A percentile compares a stretch with the other conserved stretches of the same genome.
phyloP scores from a whole-genome alignment of 2,797 vertebrate species.

The Caiman crocodilus region DNA sequence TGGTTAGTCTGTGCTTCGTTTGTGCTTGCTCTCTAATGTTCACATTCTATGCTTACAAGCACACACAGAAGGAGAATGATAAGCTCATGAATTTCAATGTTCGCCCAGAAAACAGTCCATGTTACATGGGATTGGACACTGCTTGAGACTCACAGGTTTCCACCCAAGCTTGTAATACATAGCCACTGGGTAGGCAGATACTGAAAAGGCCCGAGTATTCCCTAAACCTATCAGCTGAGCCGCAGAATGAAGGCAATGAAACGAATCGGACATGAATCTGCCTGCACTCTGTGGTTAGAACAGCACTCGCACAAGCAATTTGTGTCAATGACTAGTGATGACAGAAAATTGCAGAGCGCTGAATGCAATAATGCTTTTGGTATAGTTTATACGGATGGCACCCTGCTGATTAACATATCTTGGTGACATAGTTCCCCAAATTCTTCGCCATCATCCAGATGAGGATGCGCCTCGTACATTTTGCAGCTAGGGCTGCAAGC shows the following conservation, averaged over 20 bases:
- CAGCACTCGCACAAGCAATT: neutral
- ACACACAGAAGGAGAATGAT: accelerated
- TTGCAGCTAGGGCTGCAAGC: neutral
- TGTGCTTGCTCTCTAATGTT: neutral
- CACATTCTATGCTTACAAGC: neutral
- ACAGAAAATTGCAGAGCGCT: neutral
- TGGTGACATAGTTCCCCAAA: neutral
- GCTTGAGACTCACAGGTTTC: neutral
- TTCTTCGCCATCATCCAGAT: neutral
- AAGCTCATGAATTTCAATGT: neutral
- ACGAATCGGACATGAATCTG: neutral
- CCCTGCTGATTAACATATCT: neutral
- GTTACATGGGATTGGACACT: neutral
- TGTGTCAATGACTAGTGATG: accelerated
- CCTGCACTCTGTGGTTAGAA: accelerated
- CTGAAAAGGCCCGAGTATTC: neutral
- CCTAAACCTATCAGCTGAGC: neutral
- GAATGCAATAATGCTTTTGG: neutral
- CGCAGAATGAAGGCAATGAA: neutral
- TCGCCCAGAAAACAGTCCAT: neutral
- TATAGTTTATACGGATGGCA: neutral
- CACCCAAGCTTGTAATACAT: neutral
- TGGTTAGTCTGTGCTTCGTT: neutral
- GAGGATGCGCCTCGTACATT: neutral
- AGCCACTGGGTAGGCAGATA: neutral